A percentile compares a stretch with the other conserved stretches of the same genome.
Conservation (phyloP, 2,888 invertebrate genomes). For the Caprella mutica region DNA sequence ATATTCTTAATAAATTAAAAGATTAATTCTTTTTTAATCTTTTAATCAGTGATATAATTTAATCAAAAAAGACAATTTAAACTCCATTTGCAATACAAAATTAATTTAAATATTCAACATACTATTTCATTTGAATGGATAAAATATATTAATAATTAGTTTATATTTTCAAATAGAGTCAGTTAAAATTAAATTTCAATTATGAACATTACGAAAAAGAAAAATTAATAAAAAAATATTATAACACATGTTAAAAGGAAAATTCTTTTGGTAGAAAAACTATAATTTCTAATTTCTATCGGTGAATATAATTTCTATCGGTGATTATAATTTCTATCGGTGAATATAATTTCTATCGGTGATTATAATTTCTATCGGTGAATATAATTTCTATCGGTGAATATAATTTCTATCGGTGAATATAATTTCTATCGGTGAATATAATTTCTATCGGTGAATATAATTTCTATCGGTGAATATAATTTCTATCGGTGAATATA, state of each 20-base stretch:
- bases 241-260: neutral
- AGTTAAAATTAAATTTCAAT: neutral
- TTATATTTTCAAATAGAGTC: neutral
- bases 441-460: no score
- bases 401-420: no score
- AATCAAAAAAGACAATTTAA: neutral
- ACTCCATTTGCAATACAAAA: neutral
- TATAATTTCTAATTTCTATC: no score
- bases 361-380: no score
- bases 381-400: neutral
- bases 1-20: neutral
- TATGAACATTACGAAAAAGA: neutral
- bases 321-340: neutral
- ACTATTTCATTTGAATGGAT: neutral
- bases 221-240: neutral
- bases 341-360: neutral
- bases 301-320: neutral
- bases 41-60: neutral
- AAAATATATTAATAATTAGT: neutral
- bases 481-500: no score
- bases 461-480: no score
- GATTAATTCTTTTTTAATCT: neutral
- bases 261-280: neutral
- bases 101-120: neutral
- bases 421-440: no score